Conservation (phyloP, 2,888 invertebrate genomes). For the Ophion ellenae region DNA sequence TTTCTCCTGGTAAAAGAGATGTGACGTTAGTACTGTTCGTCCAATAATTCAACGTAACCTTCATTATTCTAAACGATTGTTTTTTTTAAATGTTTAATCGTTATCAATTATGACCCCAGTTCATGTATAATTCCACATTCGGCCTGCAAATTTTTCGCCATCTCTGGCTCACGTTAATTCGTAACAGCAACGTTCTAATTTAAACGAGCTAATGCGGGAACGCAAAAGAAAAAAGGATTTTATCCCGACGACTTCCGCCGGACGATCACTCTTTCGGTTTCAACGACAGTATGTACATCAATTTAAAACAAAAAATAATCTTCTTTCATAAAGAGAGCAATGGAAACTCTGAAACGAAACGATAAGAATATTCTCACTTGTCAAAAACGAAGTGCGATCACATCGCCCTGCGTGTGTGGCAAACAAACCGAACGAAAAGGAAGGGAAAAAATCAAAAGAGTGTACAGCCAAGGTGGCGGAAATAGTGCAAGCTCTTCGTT, state of each 20-base stretch:
- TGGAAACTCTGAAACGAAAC: neutral
- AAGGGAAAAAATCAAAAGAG: neutral
- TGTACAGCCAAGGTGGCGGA: neutral
- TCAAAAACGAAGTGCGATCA: neutral
- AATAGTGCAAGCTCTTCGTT: neutral
- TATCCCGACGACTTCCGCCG: neutral
- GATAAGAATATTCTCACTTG: neutral
- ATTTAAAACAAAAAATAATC: neutral
- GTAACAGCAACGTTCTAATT: conserved; percentile 36
- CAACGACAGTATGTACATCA: conserved; percentile 13
- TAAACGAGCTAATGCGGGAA: neutral
- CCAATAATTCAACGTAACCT: neutral
- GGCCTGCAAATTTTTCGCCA: conserved; percentile 46
- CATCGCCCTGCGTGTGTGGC: neutral
- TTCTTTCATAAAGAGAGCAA: neutral
- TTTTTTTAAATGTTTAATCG: conserved; percentile 15
- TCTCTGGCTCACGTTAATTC: conserved; percentile 20
- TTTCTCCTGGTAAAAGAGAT: conserved; percentile 1
- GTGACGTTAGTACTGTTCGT: neutral
- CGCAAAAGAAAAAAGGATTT: conserved; percentile 25
- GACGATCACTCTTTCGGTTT: conserved; percentile 21
- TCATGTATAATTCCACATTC: conserved; percentile 40
- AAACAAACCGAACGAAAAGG: neutral
- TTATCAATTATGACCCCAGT: conserved; percentile 17
- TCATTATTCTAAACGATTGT: conserved; percentile 8